Base-by-base conservation (phyloP, 2,113 vertebrate species). In the Motacilla tschutschensis region DNA sequence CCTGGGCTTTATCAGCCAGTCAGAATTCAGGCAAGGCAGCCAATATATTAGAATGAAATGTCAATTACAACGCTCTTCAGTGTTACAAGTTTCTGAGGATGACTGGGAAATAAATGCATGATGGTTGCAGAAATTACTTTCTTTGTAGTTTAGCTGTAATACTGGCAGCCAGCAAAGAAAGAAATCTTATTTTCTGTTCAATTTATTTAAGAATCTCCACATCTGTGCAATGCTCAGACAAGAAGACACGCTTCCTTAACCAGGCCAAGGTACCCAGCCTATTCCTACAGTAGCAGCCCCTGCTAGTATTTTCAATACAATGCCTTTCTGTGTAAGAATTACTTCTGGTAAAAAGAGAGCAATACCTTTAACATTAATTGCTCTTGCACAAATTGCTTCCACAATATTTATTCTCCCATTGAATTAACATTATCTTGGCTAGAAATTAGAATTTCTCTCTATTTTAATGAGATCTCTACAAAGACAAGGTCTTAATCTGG, bases 401-500 rank as follows among this genome's bases (percentile, higher is more conserved):
- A 81, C 59, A 83, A 88, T 91, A 91, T 90, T 94, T 96, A 93
- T 73, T 59, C 63, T 94, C 44, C 36, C 48, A 60, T 47, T 91
- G 86, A 91, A 90, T 94, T 91, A 93, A 81, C 74, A 87, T 91
- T 63, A 87, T 58, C 87, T 90, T 72, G 46, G 81, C 5, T 60
- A 73, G 67, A 90, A 94, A 93, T 74, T 69, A 95, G 92, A 96
- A 90, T 89, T 79, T 70, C 91, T 90, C 71, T 93, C 58, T 78
- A 10, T 92, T 96, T 95, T 94, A 95, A 91, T 91, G 88, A 86
- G 79, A 96, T 90, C 63, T 92, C 75, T 31, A 46, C 63, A 90
- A 94, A 96, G 94, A 95, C 83, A 93, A 90, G 65, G 79, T 89
- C 58, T 93, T 96, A 95, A 97, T 96, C 90, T 93, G 89, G 53